These are phyloP conservation scores for Clamator glandarius DNA, from an alignment of 2,797 vertebrate species.

Conservation along the genomic window DNA sequence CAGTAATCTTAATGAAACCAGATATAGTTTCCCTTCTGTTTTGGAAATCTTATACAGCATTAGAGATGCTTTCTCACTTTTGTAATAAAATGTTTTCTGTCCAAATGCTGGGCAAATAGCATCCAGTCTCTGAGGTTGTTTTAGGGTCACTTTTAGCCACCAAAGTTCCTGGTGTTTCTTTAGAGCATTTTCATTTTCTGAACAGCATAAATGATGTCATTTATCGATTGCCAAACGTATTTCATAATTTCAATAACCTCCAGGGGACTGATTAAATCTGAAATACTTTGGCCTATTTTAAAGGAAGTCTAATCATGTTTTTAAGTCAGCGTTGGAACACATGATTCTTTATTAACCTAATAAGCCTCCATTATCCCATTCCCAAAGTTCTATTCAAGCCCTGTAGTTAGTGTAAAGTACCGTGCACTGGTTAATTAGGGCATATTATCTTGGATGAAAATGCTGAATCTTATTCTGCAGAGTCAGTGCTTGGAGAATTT, in stretches of 20 bases:
- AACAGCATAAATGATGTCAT: conserved; percentile 28
- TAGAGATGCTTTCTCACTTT: neutral
- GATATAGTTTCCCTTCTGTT: neutral
- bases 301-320: conserved; percentile 66
- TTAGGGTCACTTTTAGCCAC: conserved; percentile 27
- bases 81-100: conserved; percentile 3
- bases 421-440: conserved; percentile 68
- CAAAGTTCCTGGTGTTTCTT: conserved; percentile 9
- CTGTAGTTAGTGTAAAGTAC: conserved; percentile 66
- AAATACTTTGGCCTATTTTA: conserved; percentile 61
- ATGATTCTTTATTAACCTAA: conserved; percentile 75
- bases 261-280: conserved; percentile 59
- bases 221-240: conserved; percentile 48
- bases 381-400: conserved; percentile 66
- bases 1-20: neutral
- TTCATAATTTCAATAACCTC: conserved; percentile 64
- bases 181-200: conserved; percentile 39
- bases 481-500: conserved; percentile 67
- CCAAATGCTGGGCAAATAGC: neutral
- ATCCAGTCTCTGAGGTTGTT: neutral
- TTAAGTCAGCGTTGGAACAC: conserved; percentile 70
- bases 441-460: conserved; percentile 70
- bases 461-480: conserved; percentile 67
- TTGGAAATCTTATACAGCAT: neutral
- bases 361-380: conserved; percentile 74